Base-by-base conservation (phyloP, 2,797 vertebrate species). In the Etheostoma perlongum region DNA sequence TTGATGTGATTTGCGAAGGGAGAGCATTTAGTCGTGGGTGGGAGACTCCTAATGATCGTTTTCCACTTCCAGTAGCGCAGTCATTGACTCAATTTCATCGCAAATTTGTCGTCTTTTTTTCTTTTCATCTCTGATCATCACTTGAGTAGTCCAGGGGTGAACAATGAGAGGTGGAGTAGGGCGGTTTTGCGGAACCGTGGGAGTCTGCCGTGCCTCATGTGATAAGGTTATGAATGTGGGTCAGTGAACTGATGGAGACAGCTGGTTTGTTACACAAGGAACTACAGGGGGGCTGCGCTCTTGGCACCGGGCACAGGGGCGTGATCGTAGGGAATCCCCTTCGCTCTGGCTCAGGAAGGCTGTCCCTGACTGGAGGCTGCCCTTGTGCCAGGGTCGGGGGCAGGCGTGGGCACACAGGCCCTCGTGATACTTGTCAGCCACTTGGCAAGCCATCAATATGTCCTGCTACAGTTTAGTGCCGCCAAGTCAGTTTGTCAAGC, bases 1-100 rank as follows among this genome's bases (percentile, higher is more conserved):
- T 95, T 95, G 94, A 95, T 95, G 90, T 94, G 94, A 95, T 95
- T 96, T 95, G 93, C 85, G 76, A 92, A 92, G 91, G 92, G 93
- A 94, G 91, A 93, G 90, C 91, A 93, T 91, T 94, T 83, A 92
- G 91, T 74, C 89, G 94, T 95, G 95, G 93, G 95, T 95, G 95
- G 95, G 92, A 94, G 92, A 89, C 94, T 92, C 91, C 94, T 95
- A 95, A 95, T 96, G 94, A 95, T 94, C 93, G 51, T 93, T 94
- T 94, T 94, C 93, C 94, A 95, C 94, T 96, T 95, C 95, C 95
- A 95, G 91, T 83, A 86, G 89, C 76, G 87, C 91, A 92, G 90
- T 81, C 88, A 78, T 92, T 93, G 92, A 95, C 94, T 95, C 94
- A 90, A 94, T 95, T 94, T 91, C 65, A 88, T 81, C 60, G 74